These are phyloP conservation scores for Sylvilagus floridanus DNA, from an alignment of 2,797 vertebrate genomes.

Conservation along the genomic window DNA sequence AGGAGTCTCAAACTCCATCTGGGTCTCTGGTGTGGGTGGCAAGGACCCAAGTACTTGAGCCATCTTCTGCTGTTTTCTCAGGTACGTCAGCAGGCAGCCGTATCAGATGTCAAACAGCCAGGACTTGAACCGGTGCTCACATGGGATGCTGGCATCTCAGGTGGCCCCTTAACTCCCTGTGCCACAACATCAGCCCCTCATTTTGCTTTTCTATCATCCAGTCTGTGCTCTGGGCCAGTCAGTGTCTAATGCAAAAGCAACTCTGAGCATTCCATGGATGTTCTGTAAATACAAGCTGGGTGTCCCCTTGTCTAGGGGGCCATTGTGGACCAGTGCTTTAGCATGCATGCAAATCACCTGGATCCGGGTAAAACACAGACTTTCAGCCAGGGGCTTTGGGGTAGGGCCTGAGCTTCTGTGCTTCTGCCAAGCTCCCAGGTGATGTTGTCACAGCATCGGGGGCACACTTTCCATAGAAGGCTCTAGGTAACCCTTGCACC, in stretches of 20 bases:
- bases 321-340: not conserved
- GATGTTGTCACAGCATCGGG: too few relatives aligned
- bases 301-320: not conserved
- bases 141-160: too few relatives aligned
- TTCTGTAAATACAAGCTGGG: not conserved
- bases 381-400: not conserved
- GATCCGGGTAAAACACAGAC: not conserved
- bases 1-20: too few relatives aligned
- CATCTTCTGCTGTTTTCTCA: too few relatives aligned
- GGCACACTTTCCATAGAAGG: not conserved
- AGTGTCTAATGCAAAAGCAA: not conserved
- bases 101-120: too few relatives aligned
- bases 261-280: not conserved
- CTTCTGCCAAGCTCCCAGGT: not conserved
- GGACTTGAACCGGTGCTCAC: too few relatives aligned
- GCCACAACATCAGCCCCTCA: not conserved
- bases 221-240: not conserved
- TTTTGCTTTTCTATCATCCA: not conserved
- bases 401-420: not conserved
- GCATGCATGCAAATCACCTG: not conserved
- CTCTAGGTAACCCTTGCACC: not conserved
- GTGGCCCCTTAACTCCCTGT: too few relatives aligned
- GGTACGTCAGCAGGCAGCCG: too few relatives aligned
- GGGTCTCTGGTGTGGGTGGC: too few relatives aligned
- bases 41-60: too few relatives aligned